These are phyloP conservation scores for Bos javanicus DNA, from an alignment of 2,113 vertebrate species.

Conservation along the genomic window DNA sequence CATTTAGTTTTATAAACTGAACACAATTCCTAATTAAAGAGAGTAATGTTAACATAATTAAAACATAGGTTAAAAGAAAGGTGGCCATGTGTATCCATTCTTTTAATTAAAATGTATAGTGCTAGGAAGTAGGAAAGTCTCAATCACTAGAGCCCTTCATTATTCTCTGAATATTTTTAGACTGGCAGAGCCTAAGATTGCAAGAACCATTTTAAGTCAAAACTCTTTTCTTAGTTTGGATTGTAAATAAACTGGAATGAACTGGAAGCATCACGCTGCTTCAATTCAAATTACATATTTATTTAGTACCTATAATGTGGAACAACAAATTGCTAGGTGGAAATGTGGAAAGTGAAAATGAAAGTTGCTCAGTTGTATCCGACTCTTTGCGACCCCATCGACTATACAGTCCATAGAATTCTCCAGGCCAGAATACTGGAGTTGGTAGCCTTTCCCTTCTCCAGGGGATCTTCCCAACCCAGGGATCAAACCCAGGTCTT, in stretches of 20 bases:
- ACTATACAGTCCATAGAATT: neutral
- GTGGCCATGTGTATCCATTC: neutral
- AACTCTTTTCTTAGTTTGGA: neutral
- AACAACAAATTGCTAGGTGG: neutral
- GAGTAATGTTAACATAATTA: neutral
- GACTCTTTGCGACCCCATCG: neutral
- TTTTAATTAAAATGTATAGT: neutral
- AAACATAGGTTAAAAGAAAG: neutral
- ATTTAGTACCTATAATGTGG: neutral
- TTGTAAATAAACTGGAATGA: neutral
- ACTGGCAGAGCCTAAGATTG: neutral
- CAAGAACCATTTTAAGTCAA: neutral
- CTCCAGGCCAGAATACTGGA: neutral
- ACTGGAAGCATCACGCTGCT: neutral
- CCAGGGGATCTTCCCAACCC: neutral
- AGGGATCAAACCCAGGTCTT: neutral
- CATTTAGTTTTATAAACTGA: neutral
- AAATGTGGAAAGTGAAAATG: neutral
- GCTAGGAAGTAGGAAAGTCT: neutral
- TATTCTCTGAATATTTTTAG: neutral
- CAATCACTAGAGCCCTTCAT: neutral
- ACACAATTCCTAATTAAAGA: neutral
- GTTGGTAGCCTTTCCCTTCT: neutral
- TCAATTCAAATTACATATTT: neutral
- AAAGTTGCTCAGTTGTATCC: rapidly evolving